Conservation (phyloP, 2,113 vertebrate genomes). For the Sturnus vulgaris region DNA sequence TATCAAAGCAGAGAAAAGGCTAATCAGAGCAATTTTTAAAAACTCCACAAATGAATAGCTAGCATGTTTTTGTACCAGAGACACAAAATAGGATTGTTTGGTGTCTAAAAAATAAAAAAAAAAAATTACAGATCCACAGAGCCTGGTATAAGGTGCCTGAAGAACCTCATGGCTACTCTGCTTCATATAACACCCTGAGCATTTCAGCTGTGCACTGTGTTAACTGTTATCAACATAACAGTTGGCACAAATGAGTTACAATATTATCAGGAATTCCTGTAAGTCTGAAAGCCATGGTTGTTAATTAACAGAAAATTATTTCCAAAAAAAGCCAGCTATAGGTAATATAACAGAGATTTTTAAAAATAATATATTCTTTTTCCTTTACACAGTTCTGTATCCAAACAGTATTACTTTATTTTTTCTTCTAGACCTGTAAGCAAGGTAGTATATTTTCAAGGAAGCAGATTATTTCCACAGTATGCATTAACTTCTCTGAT, state of each 20-base stretch:
- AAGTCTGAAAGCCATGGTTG: background rate
- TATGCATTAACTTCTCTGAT: background rate
- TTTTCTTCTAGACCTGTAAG: background rate
- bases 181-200: background rate
- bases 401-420: background rate
- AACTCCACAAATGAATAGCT: background rate
- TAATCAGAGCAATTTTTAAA: background rate
- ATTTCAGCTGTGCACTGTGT: background rate
- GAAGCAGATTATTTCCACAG: background rate
- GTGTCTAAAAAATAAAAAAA: background rate
- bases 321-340: background rate
- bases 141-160: background rate
- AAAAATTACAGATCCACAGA: background rate
- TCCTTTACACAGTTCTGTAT: background rate
- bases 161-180: background rate
- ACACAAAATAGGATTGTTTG: background rate
- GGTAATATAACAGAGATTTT: background rate
- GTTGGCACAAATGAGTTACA: background rate
- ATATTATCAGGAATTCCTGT: background rate
- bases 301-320: constrained; percentile 6
- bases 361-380: background rate
- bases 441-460: background rate
- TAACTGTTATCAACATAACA: background rate
- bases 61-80: background rate
- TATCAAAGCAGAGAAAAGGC: background rate